Percentiles rank a stretch among this genome's conserved stretches.
phyloP scores from a whole-genome alignment of 1,140 invertebrate species.

The Colletes gigas region DNA sequence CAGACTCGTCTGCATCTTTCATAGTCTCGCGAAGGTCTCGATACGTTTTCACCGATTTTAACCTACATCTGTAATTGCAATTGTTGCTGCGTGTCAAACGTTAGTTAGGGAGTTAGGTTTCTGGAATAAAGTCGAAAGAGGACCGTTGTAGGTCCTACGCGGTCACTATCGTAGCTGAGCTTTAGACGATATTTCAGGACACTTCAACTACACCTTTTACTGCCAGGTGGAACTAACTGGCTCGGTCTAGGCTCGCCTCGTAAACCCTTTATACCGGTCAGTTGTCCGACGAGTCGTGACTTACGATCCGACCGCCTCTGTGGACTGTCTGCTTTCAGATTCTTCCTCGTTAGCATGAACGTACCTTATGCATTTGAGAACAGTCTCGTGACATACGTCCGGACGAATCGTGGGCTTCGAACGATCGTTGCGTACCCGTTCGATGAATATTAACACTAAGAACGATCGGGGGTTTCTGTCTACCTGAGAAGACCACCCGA shows the following conservation, averaged over 20 bases:
- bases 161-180: conserved; percentile 9
- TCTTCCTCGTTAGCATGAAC: conserved; percentile 61
- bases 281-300: conserved; percentile 58
- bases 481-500: too few relatives aligned
- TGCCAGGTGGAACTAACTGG: conserved; percentile 62
- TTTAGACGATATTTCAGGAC: conserved; percentile 57
- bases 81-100: too few relatives aligned
- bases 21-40: too few relatives aligned
- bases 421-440: conserved; percentile 13
- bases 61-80: too few relatives aligned
- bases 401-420: conserved; percentile 13
- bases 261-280: conserved; percentile 54
- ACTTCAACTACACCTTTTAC: conserved; percentile 57
- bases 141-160: background rate
- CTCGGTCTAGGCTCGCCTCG: conserved; percentile 53
- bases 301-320: conserved; percentile 51
- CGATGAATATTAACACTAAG: conserved; percentile 32
- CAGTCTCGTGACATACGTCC: conserved; percentile 30
- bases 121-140: background rate
- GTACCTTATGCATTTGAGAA: conserved; percentile 34
- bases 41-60: too few relatives aligned
- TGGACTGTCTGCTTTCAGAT: conserved; percentile 48
- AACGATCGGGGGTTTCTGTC: too few relatives aligned
- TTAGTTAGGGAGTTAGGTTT: too few relatives aligned
- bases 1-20: too few relatives aligned